These are phyloP conservation scores for Sylvicola fuscatus DNA, from an alignment of 2,888 invertebrate genomes.

Conservation along the genomic window DNA sequence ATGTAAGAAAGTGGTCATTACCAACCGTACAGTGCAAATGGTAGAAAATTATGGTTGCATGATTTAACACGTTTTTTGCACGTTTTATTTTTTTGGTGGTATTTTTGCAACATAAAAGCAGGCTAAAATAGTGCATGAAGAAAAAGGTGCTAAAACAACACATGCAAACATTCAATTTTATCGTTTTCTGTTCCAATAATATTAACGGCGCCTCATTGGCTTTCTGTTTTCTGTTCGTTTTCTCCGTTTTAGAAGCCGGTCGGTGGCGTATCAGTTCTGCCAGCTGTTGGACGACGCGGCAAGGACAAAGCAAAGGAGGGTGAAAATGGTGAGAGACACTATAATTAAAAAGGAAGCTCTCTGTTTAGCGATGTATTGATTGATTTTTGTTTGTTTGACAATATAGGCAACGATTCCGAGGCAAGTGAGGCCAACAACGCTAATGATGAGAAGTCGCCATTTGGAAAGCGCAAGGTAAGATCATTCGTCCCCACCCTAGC, in stretches of 20 bases:
- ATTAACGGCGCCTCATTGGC: background rate
- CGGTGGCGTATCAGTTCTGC: constrained; percentile 68
- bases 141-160: too few species aligned
- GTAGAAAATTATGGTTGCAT: too few species aligned
- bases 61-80: too few species aligned
- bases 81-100: too few species aligned
- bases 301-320: constrained; percentile 30
- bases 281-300: constrained; percentile 34
- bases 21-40: too few species aligned
- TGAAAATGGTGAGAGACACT: constrained; percentile 1
- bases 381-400: constrained; percentile 11
- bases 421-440: constrained; percentile 26
- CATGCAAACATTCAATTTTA: too few species aligned
- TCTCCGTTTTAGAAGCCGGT: constrained; percentile 57
- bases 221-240: background rate
- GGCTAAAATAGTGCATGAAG: too few species aligned
- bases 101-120: too few species aligned
- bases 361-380: background rate
- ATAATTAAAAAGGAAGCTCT: background rate
- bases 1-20: too few species aligned
- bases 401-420: constrained; percentile 30
- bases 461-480: constrained; percentile 8
- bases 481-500: too few species aligned
- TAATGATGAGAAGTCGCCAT: constrained; percentile 27
- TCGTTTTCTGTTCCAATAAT: background rate